These are phyloP conservation scores for Drosophila gaucha DNA, from an alignment of 2,888 invertebrate genomes.

Conservation along the genomic window DNA sequence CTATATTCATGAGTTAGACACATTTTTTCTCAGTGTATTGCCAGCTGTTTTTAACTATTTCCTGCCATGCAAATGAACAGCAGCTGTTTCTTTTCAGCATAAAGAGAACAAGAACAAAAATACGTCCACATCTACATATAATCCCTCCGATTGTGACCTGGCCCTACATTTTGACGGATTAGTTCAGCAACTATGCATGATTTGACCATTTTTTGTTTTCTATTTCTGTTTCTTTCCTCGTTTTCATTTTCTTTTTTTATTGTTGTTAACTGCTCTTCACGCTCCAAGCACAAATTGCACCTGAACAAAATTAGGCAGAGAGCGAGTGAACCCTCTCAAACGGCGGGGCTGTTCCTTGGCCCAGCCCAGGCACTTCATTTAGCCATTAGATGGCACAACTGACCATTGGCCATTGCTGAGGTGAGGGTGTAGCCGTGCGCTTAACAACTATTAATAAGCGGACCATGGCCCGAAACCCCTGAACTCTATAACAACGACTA, in stretches of 20 bases:
- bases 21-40: slow-evolving; percentile 29
- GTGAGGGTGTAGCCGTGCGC: slow-evolving; percentile 71
- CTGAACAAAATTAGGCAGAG: slow-evolving; percentile 81
- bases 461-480: slow-evolving; percentile 42
- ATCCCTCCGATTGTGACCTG: slow-evolving; percentile 51
- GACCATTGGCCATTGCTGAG: slow-evolving; percentile 55
- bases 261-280: slow-evolving; percentile 62
- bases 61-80: slow-evolving; percentile 63
- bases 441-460: slow-evolving; percentile 81
- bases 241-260: slow-evolving; percentile 6
- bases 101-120: slow-evolving; percentile 10
- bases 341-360: slow-evolving; percentile 18
- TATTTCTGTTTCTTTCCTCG: slow-evolving; percentile 10
- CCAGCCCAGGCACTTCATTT: slow-evolving; percentile 45
- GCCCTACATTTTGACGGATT: slow-evolving; percentile 74
- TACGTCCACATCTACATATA: slow-evolving; percentile 36
- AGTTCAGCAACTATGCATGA: slow-evolving; percentile 76
- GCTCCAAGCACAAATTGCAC: slow-evolving; percentile 83
- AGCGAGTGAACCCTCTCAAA: slow-evolving; percentile 8
- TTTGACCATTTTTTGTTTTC: slow-evolving; percentile 63
- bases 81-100: slow-evolving; percentile 36
- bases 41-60: slow-evolving; percentile 36
- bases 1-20: neutral
- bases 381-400: slow-evolving; percentile 72
- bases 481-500: slow-evolving; percentile 7